Evolutionary conservation across 2,113 vertebrate species (phyloP), one percentile per base, ranked within the genome.

Genomic region (Chascanopsetta lugubris): DNA sequence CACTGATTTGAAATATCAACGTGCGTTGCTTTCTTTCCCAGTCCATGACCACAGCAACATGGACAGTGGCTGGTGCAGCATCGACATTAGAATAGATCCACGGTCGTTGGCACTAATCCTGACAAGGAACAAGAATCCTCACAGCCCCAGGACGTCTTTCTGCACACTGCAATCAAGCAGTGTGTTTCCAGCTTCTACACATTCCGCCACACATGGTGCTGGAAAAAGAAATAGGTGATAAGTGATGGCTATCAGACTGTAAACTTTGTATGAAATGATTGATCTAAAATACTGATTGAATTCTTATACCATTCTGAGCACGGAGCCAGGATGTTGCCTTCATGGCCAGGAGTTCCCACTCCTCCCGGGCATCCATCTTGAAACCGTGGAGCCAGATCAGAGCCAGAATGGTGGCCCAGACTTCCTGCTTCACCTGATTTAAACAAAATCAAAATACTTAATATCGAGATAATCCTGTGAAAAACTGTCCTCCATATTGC

Each of bases 381-480:
- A 82, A 90, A n/a, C 69, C 87, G 64, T 94, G 81, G 13, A 94
- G 91, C 95, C 95, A 95, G 27, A 94, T 66, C 70, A 95, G 79
- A 12, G 93, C 93, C 77, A 95, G 79, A 18, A 93, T 56, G 1
- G 94, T 95, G 48, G 91, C 93, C 94, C 94, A 95, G 30, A 86
- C 81, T 0, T 85, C 74, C 15, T 71, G 6, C 2, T 87, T 86
- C 17, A 70, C 87, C 91, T 93, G 34, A 45, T 65, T 40, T 36
- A 47, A 20, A 58, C 49, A 69, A 45, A 53, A 42, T 4, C 20
- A 2, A 55, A 21, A 46, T 1, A 20, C n/a, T n/a, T n/a, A 25
- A 20, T 2, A 15, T 22, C 43, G 3, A 8, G 10, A 48, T 12
- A 27, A 5, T 48, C 8, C 40, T 8, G 10, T 3, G 11, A 17